Conservation (phyloP, 2,113 vertebrate genomes). For the Dromaius novaehollandiae region DNA sequence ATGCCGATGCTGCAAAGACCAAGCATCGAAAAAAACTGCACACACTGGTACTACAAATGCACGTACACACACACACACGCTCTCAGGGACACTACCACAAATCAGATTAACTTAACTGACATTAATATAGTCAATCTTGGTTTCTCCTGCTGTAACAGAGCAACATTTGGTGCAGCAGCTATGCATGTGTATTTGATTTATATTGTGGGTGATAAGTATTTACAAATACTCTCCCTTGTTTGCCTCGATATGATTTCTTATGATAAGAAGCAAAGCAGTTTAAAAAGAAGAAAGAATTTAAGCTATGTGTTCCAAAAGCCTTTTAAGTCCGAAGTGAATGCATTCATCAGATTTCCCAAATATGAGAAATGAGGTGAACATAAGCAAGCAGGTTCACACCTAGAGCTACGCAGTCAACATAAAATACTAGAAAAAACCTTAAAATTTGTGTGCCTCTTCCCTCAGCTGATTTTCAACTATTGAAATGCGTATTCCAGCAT, state of each 20-base stretch:
- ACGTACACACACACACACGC: neutral
- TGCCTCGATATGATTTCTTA: neutral
- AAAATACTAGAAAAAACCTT: neutral
- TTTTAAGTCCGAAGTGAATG: neutral
- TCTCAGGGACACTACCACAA: neutral
- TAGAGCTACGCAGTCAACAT: neutral
- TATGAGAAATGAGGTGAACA: neutral
- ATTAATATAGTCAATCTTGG: neutral
- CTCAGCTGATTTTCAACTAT: neutral
- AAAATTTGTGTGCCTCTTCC: neutral
- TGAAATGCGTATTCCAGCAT: neutral
- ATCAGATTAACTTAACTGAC: neutral
- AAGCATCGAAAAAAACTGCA: neutral
- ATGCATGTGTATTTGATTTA: neutral
- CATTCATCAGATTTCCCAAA: neutral
- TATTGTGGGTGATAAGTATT: neutral
- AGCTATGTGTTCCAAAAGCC: neutral
- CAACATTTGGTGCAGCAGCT: neutral
- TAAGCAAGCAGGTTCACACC: neutral
- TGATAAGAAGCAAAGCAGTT: neutral
- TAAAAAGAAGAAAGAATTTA: neutral
- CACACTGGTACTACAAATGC: neutral
- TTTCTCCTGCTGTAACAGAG: neutral
- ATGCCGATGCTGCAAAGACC: neutral
- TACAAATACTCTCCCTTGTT: neutral